A percentile compares a stretch with the other conserved stretches of the same genome.
Conservation (phyloP, 2,797 vertebrate genomes). For the Falco berigora region DNA sequence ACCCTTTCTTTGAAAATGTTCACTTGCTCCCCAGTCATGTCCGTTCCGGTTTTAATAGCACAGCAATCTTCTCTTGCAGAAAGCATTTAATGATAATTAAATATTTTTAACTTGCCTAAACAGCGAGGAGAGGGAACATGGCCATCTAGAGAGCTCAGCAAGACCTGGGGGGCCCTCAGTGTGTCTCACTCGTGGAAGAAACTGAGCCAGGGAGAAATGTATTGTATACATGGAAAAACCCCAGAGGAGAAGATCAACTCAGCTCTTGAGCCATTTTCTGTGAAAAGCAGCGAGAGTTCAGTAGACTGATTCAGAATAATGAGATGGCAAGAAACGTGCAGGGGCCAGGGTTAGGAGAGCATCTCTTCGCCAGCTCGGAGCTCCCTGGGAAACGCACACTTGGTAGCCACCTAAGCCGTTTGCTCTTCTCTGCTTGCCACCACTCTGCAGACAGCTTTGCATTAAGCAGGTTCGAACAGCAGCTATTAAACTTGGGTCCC, state of each 20-base stretch:
- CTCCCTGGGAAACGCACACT: fast-evolving
- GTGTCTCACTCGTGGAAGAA: fast-evolving
- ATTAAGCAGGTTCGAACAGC: background rate
- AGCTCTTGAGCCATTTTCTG: background rate
- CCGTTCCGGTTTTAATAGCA: background rate
- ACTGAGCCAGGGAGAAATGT: background rate
- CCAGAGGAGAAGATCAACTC: background rate
- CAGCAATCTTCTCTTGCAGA: background rate
- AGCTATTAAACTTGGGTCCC: background rate
- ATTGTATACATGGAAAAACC: background rate
- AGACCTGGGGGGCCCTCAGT: background rate
- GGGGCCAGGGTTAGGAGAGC: background rate
- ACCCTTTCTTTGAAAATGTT: background rate
- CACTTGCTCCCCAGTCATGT: background rate
- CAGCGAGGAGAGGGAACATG: background rate
- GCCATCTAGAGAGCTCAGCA: background rate
- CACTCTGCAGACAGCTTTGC: background rate
- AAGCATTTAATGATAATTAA: background rate
- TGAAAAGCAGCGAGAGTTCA: background rate
- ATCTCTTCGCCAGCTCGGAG: background rate
- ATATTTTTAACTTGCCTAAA: background rate
- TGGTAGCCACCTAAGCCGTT: fast-evolving
- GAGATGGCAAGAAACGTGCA: background rate
- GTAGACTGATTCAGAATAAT: background rate
- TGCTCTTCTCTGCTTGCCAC: background rate